Evolutionary conservation across 1,140 invertebrate species (phyloP), one percentile per base, ranked within the genome.

Genomic region (Drosophila setifemur): DNA sequence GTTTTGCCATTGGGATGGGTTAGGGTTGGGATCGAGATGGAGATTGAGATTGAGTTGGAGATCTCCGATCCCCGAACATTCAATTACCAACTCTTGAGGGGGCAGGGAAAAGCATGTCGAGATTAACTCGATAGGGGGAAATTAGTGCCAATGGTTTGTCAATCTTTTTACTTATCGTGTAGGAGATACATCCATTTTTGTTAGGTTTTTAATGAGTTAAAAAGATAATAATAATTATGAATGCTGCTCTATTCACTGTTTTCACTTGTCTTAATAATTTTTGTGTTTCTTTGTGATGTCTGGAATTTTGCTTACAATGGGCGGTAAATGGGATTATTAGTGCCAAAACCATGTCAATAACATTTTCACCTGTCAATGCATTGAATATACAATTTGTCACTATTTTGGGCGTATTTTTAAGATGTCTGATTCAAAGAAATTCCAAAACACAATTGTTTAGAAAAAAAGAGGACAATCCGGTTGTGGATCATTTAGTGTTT

Each of bases 141-240:
- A 64, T 25, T 40, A 64, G 8, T 39, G 61, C 33, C 57, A 49
- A 64, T 64, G 48, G 57, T 18, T 9, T 26, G 42, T 49, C 57
- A 48, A 31, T 31, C n/a, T 49, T 64, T 49, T 64, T 33, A 48
- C 23, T 64, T 48, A 31, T 47, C 57, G 11, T n/a, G 5, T 0
- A 12, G 2, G 16, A 60, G 19, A 9, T 42, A 42, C 28, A 19
- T n/a, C n/a, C n/a, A n/a, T n/a, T n/a, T n/a, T n/a, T n/a, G n/a
- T n/a, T n/a, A n/a, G n/a, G n/a, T n/a, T n/a, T n/a, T n/a, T n/a
- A n/a, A n/a, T n/a, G n/a, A n/a, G n/a, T n/a, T n/a, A n/a, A n/a
- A n/a, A n/a, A n/a, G n/a, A n/a, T n/a, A n/a, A n/a, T n/a, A n/a
- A n/a, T n/a, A n/a, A n/a, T n/a, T n/a, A n/a, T n/a, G n/a, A n/a